Conservation (phyloP, 2,797 vertebrate species). For the Pseudomugil gertrudae region DNA sequence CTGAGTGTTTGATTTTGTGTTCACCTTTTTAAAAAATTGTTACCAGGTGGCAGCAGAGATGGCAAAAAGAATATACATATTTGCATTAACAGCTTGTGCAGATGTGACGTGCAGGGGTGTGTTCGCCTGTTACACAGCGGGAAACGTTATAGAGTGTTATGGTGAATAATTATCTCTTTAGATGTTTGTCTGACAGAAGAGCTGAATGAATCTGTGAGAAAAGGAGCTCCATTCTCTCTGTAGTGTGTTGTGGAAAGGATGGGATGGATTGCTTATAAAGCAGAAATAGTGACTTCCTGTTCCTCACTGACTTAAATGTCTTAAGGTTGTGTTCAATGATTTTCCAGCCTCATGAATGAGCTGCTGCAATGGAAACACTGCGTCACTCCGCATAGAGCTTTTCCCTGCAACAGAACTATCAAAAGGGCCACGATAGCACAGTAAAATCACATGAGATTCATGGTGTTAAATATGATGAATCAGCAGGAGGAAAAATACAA, state of each 20-base stretch:
- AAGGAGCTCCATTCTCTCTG: not conserved
- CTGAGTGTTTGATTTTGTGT: not conserved
- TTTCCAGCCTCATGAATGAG: not conserved
- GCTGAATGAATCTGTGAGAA: not conserved
- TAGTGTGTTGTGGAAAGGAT: not conserved
- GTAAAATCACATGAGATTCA: not conserved
- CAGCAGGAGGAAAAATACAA: not conserved
- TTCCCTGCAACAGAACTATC: no score
- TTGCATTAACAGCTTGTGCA: not conserved
- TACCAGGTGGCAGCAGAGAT: not conserved
- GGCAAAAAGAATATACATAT: not conserved
- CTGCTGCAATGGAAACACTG: no score
- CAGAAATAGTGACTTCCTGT: no score
- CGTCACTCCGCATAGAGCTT: no score
- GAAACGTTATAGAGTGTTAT: not conserved
- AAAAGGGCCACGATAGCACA: not conserved
- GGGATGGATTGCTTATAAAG: not conserved
- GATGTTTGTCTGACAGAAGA: not conserved
- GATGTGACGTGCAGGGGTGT: not conserved
- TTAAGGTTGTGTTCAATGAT: not conserved
- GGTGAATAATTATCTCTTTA: not conserved
- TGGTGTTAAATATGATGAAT: not conserved
- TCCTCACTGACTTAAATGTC: no score
- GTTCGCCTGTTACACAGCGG: not conserved
- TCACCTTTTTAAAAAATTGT: not conserved